Base-by-base conservation (phyloP, 2,888 invertebrate species). In the Ormia ochracea region DNA sequence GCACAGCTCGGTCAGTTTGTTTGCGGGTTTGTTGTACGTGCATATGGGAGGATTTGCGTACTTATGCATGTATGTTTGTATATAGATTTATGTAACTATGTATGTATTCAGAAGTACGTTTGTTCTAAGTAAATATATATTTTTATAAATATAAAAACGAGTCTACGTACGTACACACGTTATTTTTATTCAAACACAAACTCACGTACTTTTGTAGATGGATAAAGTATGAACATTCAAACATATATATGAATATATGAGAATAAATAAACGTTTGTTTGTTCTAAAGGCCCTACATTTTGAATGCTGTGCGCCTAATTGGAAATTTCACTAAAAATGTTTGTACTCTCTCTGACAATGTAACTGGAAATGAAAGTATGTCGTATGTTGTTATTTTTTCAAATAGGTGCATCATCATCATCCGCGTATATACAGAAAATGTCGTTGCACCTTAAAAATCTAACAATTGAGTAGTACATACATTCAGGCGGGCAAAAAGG, bases 241-340 rank as follows among this genome's bases (percentile, higher is more conserved):
- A 77, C 63, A 48, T 66, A 48, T 65, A 48, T 50, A 36, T 79
- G 54, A 70, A 48, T 65, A 48, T 50, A 36, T 79, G 54, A 41
- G 68, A 38, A 70, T 58, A 38, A 66, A 68, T 36, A 58, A 63
- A 72, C 63, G 45, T 74, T 74, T 74, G 65, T 80, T 82, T 79
- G 73, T 82, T 81, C 82, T 83, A 74, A 28, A 75, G 66, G 86
- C 84, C 85, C 85, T 85, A 85, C 84, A 73, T 85, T 56, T 68
- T 56, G 76, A 84, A 86, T 89, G 85, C 88, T 89, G 89, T 84
- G 88, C 87, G 87, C 89, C 89, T 89, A 88, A 88, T 89, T 87
- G 85, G 85, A 89, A 89, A 90, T 90, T 89, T 89, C 89, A 89
- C 89, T 90, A 89, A 90, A 89, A 89, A 89, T 89, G 89, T 89